Percentiles rank a stretch among this genome's conserved stretches.
phyloP scores from a whole-genome alignment of 2,888 invertebrate genomes.

The Thelaira solivaga region DNA sequence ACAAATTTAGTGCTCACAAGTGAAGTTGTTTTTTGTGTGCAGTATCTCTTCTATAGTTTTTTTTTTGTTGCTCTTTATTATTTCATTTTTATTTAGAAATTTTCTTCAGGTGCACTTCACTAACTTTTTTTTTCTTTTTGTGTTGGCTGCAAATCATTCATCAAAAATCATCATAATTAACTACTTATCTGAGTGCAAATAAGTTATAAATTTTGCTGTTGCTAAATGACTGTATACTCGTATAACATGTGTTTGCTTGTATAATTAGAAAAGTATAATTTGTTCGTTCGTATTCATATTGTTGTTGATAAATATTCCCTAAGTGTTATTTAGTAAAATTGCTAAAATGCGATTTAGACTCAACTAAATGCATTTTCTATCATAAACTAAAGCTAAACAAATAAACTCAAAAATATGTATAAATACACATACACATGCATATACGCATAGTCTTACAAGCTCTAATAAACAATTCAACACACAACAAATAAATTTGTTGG shows the following conservation, averaged over 20 bases:
- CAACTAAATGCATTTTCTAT: conserved; percentile 57
- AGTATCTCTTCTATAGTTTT: background rate
- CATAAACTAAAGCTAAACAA: conserved; percentile 63
- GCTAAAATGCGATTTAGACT: conserved; percentile 63
- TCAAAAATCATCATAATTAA: conserved; percentile 62
- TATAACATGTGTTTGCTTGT: conserved; percentile 32
- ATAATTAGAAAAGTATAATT: conserved; percentile 60
- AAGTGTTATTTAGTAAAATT: conserved; percentile 67
- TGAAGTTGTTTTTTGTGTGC: no score
- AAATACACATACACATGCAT: background rate
- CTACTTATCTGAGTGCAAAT: conserved; percentile 52
- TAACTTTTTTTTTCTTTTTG: conserved; percentile 1
- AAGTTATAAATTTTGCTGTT: conserved; percentile 25
- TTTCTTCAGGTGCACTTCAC: conserved; percentile 21
- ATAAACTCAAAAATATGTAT: conserved; percentile 42
- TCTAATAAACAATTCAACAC: no score
- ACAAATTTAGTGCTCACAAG: no score
- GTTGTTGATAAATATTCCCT: conserved; percentile 65
- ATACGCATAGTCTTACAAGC: background rate
- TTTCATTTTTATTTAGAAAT: background rate
- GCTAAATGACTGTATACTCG: background rate
- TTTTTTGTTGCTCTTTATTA: background rate
- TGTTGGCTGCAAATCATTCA: conserved; percentile 52
- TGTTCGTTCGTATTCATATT: conserved; percentile 60
- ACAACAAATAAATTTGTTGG: no score